These are phyloP conservation scores for Origma solitaria DNA, from an alignment of 2,113 vertebrate species.

Conservation along the genomic window DNA sequence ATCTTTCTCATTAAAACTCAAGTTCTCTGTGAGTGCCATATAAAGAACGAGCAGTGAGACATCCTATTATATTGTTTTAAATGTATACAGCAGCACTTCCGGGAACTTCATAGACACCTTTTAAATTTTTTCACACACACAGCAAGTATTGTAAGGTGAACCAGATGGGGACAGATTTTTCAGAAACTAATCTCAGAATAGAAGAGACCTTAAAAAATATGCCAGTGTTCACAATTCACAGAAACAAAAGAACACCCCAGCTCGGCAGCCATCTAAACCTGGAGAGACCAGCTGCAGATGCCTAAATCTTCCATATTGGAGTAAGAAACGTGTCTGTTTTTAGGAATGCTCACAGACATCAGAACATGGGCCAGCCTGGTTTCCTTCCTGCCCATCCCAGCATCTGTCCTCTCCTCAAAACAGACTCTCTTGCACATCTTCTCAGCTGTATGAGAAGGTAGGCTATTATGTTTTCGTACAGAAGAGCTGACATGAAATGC, in stretches of 20 bases:
- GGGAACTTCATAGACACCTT: background rate
- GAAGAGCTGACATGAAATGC: background rate
- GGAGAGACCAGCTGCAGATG: background rate
- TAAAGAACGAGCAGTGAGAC: background rate
- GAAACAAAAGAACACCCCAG: background rate
- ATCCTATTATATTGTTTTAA: background rate
- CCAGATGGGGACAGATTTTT: background rate
- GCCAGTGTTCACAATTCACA: background rate
- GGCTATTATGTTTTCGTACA: background rate
- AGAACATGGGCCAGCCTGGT: accelerated
- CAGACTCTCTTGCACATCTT: background rate
- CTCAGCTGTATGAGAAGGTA: too few relatives aligned
- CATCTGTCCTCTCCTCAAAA: background rate
- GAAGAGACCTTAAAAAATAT: background rate
- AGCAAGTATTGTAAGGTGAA: background rate
- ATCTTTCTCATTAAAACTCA: background rate
- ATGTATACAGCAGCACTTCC: background rate
- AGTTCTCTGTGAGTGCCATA: background rate
- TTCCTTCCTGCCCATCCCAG: background rate
- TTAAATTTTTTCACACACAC: background rate
- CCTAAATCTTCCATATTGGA: background rate
- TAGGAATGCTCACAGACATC: accelerated
- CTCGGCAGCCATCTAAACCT: background rate
- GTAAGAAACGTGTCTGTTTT: background rate
- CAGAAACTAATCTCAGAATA: background rate